Conservation (phyloP, 1,140 invertebrate species). For the Eumaeus atala region DNA sequence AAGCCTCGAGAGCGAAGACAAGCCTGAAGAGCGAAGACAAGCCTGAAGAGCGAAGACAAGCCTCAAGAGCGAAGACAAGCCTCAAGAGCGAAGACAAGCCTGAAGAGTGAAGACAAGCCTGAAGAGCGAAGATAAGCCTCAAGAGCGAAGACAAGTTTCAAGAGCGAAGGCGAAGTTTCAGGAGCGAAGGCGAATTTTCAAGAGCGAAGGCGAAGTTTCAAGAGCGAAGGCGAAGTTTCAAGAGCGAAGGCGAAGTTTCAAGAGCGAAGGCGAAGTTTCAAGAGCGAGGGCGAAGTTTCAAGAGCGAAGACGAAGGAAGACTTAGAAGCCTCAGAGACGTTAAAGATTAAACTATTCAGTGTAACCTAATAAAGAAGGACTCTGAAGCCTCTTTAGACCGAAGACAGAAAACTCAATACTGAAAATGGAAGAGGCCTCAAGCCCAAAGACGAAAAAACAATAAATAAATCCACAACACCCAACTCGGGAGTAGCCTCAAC, state of each 20-base stretch:
- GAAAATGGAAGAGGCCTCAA: slow-evolving; percentile 5
- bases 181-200: slow-evolving; percentile 7
- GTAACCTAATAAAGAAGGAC: too few relatives aligned
- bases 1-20: slow-evolving; percentile 22
- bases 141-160: slow-evolving; percentile 14
- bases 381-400: too few relatives aligned
- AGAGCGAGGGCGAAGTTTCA: neutral
- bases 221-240: neutral
- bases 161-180: slow-evolving; percentile 15
- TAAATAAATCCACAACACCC: too few relatives aligned
- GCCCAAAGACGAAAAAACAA: neutral
- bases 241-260: neutral
- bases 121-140: slow-evolving; percentile 19
- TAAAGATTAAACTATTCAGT: too few relatives aligned
- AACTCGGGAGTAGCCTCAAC: too few relatives aligned
- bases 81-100: slow-evolving; percentile 17
- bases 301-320: neutral
- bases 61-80: slow-evolving; percentile 19
- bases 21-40: slow-evolving; percentile 21
- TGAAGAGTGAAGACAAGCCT: neutral
- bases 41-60: slow-evolving; percentile 14
- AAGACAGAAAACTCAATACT: too few relatives aligned
- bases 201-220: neutral
- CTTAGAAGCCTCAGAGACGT: too few relatives aligned
- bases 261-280: neutral